A percentile compares a stretch with the other conserved stretches of the same genome.
Conservation (phyloP, 2,113 vertebrate genomes). For the Marmota monax region DNA sequence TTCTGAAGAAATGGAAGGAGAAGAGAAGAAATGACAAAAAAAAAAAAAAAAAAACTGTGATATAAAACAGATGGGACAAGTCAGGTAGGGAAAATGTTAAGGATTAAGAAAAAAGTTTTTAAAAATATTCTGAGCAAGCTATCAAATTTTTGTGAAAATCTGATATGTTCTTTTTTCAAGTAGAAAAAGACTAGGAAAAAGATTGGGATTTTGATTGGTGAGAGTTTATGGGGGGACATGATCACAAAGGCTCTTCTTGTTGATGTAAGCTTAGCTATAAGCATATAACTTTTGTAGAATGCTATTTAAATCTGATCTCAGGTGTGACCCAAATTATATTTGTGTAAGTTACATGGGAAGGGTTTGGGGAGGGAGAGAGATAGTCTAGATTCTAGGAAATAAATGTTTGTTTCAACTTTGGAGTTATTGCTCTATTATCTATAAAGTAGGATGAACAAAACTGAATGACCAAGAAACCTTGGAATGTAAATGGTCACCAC, state of each 20-base stretch:
- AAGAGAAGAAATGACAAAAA: background rate
- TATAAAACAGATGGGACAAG: background rate
- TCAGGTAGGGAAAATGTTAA: background rate
- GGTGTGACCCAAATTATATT: background rate
- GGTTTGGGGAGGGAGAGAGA: background rate
- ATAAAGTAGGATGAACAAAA: background rate
- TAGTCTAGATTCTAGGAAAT: background rate
- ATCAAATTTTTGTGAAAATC: background rate
- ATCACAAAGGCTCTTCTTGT: background rate
- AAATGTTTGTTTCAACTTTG: background rate
- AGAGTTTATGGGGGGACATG: background rate
- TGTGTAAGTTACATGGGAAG: background rate
- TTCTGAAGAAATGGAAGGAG: background rate
- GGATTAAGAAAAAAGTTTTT: background rate
- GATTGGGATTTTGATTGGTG: background rate
- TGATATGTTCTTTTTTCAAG: background rate
- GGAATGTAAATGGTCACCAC: background rate
- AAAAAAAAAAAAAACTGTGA: background rate
- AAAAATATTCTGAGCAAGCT: background rate
- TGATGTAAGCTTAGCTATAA: background rate
- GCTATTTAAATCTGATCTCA: background rate
- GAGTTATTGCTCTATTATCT: background rate
- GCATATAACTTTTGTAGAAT: background rate
- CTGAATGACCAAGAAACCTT: fast-evolving
- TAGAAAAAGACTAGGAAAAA: background rate